These are phyloP conservation scores for Lepidochrysops patricia DNA, from an alignment of 2,888 invertebrate genomes.

Conservation along the genomic window DNA sequence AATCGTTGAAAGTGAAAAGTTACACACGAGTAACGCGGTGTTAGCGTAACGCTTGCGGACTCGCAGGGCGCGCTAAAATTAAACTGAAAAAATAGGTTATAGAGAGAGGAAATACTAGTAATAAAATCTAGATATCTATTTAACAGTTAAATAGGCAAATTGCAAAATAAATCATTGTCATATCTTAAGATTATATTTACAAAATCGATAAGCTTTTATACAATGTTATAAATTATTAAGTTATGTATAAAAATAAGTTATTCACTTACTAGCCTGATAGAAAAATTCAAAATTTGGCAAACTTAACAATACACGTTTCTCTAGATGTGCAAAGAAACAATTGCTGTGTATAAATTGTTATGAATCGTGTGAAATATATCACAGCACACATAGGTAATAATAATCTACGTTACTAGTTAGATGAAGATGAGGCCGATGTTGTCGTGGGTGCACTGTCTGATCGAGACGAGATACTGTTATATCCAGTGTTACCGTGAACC, in stretches of 20 bases:
- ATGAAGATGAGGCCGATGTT: slow-evolving; percentile 21
- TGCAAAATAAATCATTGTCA: not conserved
- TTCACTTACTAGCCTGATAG: not conserved
- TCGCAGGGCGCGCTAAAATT: slow-evolving; percentile 17
- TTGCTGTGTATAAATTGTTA: not conserved
- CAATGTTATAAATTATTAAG: not conserved
- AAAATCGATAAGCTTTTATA: not conserved
- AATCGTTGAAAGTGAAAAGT: slow-evolving; percentile 32
- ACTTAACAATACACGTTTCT: not conserved
- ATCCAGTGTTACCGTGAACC: slow-evolving; percentile 43
- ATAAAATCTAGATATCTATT: too few species aligned
- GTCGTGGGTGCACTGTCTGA: slow-evolving; percentile 38
- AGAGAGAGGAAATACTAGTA: too few species aligned
- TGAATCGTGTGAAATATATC: not conserved
- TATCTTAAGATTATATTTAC: not conserved
- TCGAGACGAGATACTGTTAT: slow-evolving; percentile 47
- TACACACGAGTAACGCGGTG: slow-evolving; percentile 24
- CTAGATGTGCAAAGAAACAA: not conserved
- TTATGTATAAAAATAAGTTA: not conserved
- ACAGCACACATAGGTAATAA: not conserved
- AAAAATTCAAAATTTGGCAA: not conserved
- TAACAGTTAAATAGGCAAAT: not conserved
- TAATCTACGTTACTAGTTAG: not conserved
- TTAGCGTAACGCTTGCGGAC: slow-evolving; percentile 21
- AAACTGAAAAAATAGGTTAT: not conserved